Evolutionary conservation across 1,140 invertebrate genomes (phyloP), one percentile per base, ranked within the genome.

Genomic region (Nephila pilipes): DNA sequence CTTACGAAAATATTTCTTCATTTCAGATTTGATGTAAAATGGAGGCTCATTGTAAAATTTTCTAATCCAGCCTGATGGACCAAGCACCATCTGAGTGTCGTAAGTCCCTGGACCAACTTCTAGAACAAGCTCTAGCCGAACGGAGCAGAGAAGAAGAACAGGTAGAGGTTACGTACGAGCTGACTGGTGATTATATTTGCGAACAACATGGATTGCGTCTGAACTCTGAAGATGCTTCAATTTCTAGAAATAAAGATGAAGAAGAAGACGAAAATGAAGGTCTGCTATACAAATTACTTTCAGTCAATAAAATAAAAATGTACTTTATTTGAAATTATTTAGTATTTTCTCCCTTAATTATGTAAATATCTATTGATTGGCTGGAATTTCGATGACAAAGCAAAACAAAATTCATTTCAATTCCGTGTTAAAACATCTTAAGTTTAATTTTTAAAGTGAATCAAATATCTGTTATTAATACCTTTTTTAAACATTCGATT

Each of bases 131-230:
- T 10, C 32, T 92, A 6, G 85, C 63, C 22, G 91, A 92, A 46
- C 38, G 83, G 10, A 60, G 60, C 3, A 46, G 91, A 2, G 91
- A 92, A 25, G 91, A 92, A 22, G 91, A 92, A 6, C 83, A 87
- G 60, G 91, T 92, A n/a, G 91, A 92, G 63, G 91, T 92, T 4
- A 92, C 91, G 2, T 92, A 92, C 32, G 91, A 92, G 55, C 16
- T 92, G 20, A 83, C 10, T 8, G 63, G 57, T 4, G 55, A 63
- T n/a, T 60, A 58, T 20, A 2, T 38, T 3, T 22, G 5, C 18
- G 81, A 85, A 10, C 75, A 57, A 1, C 10, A n/a, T 54, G 32
- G 25, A 14, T 57, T 57, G 14, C 29, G 55, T 8, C 65, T 92
- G 12, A 85, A 85, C 22, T 58, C 58, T n/a, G 87, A 90, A 79